phyloP scores from a whole-genome alignment of 2,888 invertebrate species.

The Ephialtes manifestator region DNA sequence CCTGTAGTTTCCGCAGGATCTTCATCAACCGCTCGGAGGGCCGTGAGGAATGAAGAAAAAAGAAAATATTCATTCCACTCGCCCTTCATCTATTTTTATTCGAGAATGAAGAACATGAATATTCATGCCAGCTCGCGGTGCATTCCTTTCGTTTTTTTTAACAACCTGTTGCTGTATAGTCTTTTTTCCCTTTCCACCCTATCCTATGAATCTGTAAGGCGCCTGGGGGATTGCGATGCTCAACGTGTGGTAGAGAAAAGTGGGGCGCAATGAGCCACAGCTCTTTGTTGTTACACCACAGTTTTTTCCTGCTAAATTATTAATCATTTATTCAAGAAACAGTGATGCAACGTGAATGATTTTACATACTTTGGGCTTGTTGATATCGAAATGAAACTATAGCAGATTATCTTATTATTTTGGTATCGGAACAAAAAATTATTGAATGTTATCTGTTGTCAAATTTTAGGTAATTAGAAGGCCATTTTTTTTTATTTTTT shows the following conservation, averaged over 20 bases:
- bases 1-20: constrained; percentile 12
- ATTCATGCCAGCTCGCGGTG: neutral
- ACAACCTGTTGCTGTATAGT: constrained; percentile 35
- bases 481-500: too few relatives aligned
- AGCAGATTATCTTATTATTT: too few relatives aligned
- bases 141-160: neutral
- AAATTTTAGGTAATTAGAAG: too few relatives aligned
- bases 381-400: too few relatives aligned
- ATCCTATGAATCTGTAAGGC: neutral
- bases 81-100: constrained; percentile 7
- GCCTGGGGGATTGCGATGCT: neutral
- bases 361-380: too few relatives aligned
- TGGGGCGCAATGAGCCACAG: neutral
- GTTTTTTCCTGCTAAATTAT: neutral
- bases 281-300: neutral
- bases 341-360: too few relatives aligned
- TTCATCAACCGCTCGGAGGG: constrained; percentile 20
- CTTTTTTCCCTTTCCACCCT: neutral
- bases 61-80: constrained; percentile 7
- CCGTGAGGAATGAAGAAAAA: constrained; percentile 13
- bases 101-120: constrained; percentile 35
- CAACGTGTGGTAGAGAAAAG: neutral
- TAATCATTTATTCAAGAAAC: neutral
- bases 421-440: too few relatives aligned
- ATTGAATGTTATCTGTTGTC: too few relatives aligned